A percentile compares a stretch with the other conserved stretches of the same genome.
phyloP scores from a whole-genome alignment of 2,888 invertebrate genomes.

The Sipha maydis region DNA sequence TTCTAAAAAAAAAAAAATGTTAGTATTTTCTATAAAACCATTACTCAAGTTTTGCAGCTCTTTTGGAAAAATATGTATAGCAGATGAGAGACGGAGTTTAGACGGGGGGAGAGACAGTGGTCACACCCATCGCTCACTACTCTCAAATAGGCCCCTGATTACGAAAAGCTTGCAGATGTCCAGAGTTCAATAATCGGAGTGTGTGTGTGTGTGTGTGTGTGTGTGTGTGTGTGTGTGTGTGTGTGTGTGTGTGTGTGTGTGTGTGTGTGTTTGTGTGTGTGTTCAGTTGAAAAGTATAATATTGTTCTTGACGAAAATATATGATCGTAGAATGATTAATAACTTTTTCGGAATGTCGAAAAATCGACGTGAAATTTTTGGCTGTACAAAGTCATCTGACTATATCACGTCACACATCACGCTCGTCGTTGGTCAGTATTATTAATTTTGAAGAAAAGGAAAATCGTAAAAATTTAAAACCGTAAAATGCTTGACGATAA shows the following conservation, averaged over 20 bases:
- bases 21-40: too few relatives aligned
- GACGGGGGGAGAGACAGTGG: too few relatives aligned
- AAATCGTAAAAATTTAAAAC: slow-evolving; percentile 14
- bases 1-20: too few relatives aligned
- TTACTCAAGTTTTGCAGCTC: too few relatives aligned
- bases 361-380: background rate
- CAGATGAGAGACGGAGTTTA: too few relatives aligned
- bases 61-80: too few relatives aligned
- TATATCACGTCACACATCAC: background rate
- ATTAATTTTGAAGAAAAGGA: slow-evolving; percentile 3
- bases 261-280: background rate
- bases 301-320: slow-evolving; percentile 22
- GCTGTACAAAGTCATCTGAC: background rate
- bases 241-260: background rate
- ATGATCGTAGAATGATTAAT: slow-evolving; percentile 20
- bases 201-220: background rate
- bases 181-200: background rate
- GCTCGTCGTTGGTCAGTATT: background rate
- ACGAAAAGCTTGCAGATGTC: too few relatives aligned
- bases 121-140: too few relatives aligned
- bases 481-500: background rate
- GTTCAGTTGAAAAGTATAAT: background rate
- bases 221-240: background rate
- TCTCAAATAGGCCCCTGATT: too few relatives aligned
- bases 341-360: background rate